A percentile compares a stretch with the other conserved stretches of the same genome.
Evolutionary conservation across 2,113 vertebrate genomes (phyloP).

Genomic region (Strigops habroptila): DNA sequence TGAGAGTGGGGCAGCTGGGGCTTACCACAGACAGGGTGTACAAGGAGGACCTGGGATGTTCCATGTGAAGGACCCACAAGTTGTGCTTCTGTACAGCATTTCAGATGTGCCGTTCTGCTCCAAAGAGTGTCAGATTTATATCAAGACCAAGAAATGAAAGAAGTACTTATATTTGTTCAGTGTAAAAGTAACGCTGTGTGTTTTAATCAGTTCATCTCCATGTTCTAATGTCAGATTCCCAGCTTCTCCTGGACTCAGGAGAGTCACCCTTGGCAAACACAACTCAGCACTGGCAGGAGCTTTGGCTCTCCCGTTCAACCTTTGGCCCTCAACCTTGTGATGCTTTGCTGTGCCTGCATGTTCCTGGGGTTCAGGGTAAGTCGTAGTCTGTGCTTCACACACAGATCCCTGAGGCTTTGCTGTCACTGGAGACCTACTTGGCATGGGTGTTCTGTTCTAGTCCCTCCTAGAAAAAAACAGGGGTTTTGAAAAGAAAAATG

Average conservation of each 20-base stretch:
- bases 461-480: background rate
- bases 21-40: background rate
- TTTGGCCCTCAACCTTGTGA: background rate
- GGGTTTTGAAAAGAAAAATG: background rate
- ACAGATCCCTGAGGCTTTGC: background rate
- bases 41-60: background rate
- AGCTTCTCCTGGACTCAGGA: background rate
- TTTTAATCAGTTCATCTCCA: background rate
- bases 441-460: accelerated
- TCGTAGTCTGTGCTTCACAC: background rate
- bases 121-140: background rate
- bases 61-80: accelerated
- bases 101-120: background rate
- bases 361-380: background rate
- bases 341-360: background rate
- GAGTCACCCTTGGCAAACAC: background rate
- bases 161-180: background rate
- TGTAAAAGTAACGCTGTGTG: background rate
- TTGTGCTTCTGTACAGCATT: background rate
- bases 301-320: background rate
- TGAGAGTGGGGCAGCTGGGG: background rate
- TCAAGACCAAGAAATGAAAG: background rate
- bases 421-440: background rate
- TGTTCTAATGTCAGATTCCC: background rate
- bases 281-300: background rate